Percentiles rank a stretch among this genome's conserved stretches.
phyloP scores from a whole-genome alignment of 2,888 invertebrate genomes.

The Strigamia transsilvanica region DNA sequence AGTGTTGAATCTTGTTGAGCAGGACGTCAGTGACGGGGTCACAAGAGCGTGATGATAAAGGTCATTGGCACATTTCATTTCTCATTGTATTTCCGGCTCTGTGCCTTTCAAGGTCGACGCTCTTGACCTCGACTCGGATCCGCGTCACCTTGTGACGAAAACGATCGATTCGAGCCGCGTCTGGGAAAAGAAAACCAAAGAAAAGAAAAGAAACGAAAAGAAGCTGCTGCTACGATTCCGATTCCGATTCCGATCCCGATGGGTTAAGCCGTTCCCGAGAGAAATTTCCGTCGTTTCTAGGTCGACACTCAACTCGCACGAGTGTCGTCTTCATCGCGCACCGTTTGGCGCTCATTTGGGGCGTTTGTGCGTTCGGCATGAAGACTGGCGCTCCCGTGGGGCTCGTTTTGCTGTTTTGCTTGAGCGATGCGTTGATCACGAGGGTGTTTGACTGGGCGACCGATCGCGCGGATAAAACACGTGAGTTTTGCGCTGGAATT shows the following conservation, averaged over 20 bases:
- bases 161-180: neutral
- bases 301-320: neutral
- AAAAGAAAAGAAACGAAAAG: neutral
- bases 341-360: neutral
- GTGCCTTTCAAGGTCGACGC: slow-evolving; percentile 14
- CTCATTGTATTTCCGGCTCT: slow-evolving; percentile 19
- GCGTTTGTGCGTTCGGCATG: neutral
- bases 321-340: too few species aligned
- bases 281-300: neutral
- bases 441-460: slow-evolving; percentile 51
- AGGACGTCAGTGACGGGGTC: too few species aligned
- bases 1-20: too few species aligned
- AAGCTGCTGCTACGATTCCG: too few species aligned
- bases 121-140: slow-evolving; percentile 2
- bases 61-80: slow-evolving; percentile 27
- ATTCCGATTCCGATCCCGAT: too few species aligned
- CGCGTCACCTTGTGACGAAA: neutral
- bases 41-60: slow-evolving; percentile 1
- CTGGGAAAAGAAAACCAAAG: too few species aligned
- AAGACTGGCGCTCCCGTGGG: neutral
- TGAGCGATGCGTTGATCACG: neutral
- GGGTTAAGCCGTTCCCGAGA: neutral
- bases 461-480: slow-evolving; percentile 51
- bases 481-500: too few species aligned
- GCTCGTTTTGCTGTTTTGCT: neutral